Evolutionary conservation across 2,888 invertebrate species (phyloP).

Genomic region (Calameuta filiformis): DNA sequence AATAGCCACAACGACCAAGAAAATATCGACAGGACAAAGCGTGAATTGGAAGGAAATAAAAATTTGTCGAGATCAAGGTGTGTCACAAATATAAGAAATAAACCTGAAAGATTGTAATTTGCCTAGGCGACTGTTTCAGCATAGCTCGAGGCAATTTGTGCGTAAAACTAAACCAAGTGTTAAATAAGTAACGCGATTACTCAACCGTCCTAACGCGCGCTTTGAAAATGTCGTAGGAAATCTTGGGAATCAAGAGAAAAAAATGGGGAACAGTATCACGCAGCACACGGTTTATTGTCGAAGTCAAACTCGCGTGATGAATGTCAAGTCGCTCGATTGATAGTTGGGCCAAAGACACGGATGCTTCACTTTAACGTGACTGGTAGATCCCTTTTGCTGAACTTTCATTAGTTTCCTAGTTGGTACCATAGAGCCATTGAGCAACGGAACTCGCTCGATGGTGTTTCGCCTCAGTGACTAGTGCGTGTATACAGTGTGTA

Average conservation of each 20-base stretch:
- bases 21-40: not conserved
- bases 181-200: not conserved
- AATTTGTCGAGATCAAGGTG: not conserved
- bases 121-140: not conserved
- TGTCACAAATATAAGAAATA: not conserved
- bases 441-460: not conserved
- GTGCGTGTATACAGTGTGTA: not conserved
- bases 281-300: not conserved
- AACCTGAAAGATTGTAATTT: not conserved
- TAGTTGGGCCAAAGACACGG: not conserved
- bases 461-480: not conserved
- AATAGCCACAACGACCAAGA: not conserved
- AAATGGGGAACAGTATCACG: not conserved
- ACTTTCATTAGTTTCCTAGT: not conserved
- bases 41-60: not conserved
- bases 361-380: not conserved
- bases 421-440: not conserved
- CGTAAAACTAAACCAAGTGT: not conserved
- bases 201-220: conserved; percentile 19
- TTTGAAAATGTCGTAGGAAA: conserved; percentile 21
- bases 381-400: not conserved
- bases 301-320: not conserved
- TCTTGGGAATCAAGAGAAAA: not conserved
- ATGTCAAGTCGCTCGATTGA: not conserved
- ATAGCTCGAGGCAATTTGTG: not conserved